Evolutionary conservation across 2,888 invertebrate genomes (phyloP).

Genomic region (Glyphotaelius pellucidus): DNA sequence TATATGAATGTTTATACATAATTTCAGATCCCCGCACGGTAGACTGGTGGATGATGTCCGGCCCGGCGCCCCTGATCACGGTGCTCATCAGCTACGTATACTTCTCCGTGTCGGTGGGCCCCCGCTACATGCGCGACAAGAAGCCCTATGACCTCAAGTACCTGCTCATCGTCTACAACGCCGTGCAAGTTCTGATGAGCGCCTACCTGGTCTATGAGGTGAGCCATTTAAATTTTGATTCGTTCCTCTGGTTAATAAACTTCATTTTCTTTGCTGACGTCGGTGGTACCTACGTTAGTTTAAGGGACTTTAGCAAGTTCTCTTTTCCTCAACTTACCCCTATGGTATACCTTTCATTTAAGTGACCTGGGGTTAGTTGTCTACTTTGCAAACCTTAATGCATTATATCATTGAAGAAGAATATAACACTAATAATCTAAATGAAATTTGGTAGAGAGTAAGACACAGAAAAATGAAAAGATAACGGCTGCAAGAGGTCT

Average conservation of each 20-base stretch:
- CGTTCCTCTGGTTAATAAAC: not conserved
- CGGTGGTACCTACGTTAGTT: not conserved
- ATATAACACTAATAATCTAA: too few species aligned
- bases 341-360: too few species aligned
- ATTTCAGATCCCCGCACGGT: slow-evolving; percentile 84
- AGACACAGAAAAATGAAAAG: too few species aligned
- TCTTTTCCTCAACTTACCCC: too few species aligned
- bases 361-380: too few species aligned
- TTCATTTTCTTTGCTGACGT: not conserved
- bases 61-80: slow-evolving; percentile 83
- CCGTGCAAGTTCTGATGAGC: slow-evolving; percentile 92
- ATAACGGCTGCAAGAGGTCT: too few species aligned
- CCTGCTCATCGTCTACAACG: slow-evolving; percentile 88
- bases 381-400: too few species aligned
- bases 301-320: too few species aligned
- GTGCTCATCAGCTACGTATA: slow-evolving; percentile 82
- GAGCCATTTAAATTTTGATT: slow-evolving; percentile 58
- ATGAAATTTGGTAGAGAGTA: too few species aligned
- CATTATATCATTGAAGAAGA: too few species aligned
- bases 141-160: slow-evolving; percentile 85
- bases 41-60: slow-evolving; percentile 87
- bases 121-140: slow-evolving; percentile 85
- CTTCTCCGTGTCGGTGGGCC: slow-evolving; percentile 87
- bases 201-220: slow-evolving; percentile 81
- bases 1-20: not conserved